Evolutionary conservation across 2,888 invertebrate genomes (phyloP).

Genomic region (Tridacna gigas): DNA sequence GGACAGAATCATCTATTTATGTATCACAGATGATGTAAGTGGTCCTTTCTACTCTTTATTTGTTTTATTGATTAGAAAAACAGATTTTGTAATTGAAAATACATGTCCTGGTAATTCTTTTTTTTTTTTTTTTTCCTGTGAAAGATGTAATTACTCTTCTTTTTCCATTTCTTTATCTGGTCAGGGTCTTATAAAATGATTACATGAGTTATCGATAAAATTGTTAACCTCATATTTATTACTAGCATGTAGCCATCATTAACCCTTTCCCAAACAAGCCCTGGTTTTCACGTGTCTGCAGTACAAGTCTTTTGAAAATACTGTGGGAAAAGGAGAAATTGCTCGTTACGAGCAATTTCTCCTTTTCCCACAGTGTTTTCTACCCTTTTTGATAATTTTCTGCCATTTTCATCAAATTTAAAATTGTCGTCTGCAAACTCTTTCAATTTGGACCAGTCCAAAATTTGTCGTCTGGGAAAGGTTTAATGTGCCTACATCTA

Average conservation of each 20-base stretch:
- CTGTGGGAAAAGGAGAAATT: neutral
- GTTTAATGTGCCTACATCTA: neutral
- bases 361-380: neutral
- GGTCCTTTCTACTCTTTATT: neutral
- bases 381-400: neutral
- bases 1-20: conserved; percentile 94
- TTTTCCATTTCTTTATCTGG: no score
- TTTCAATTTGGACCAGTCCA: neutral
- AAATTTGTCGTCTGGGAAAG: neutral
- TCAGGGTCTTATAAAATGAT: no score
- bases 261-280: neutral
- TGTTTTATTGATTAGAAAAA: neutral
- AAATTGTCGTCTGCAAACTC: neutral
- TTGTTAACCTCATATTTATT: neutral
- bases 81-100: neutral
- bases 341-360: neutral
- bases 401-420: neutral
- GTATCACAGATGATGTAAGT: conserved; percentile 92
- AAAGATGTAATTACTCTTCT: no score
- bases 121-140: no score
- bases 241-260: neutral
- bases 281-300: neutral
- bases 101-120: no score
- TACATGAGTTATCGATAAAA: neutral
- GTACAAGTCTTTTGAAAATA: neutral